Conservation (phyloP, 2,113 vertebrate genomes). For the Caretta caretta region DNA sequence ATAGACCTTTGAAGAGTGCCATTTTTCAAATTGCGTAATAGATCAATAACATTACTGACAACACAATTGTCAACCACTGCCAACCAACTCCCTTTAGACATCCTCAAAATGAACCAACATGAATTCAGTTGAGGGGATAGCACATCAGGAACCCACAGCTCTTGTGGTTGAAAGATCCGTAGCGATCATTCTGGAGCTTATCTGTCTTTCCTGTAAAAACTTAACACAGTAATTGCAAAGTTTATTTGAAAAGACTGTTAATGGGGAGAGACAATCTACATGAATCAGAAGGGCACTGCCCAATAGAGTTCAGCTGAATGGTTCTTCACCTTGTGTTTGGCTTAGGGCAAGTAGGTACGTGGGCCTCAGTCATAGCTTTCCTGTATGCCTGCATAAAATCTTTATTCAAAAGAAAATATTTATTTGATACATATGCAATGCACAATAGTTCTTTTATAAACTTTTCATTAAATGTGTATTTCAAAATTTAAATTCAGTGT, state of each 20-base stretch:
- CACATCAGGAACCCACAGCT: background rate
- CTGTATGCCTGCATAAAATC: background rate
- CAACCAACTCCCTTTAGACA: background rate
- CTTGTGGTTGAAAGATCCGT: background rate
- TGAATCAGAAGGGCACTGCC: background rate
- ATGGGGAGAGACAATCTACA: background rate
- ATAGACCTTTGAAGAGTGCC: background rate
- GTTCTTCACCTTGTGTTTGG: background rate
- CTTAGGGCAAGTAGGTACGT: background rate
- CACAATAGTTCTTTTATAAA: background rate
- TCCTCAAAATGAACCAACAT: background rate
- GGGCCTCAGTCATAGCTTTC: background rate
- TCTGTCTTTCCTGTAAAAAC: background rate
- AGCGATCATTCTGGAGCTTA: background rate
- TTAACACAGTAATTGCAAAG: background rate
- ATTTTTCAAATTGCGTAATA: background rate
- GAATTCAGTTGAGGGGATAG: background rate
- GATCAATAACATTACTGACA: background rate
- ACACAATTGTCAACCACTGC: background rate
- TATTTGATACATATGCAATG: background rate
- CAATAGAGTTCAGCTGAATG: background rate
- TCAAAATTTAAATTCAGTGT: background rate
- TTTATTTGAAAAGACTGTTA: background rate
- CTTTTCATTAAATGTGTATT: background rate
- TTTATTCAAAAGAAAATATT: background rate